phyloP scores from a whole-genome alignment of 1,140 invertebrate species.

The Brachionus asplanchnoidis region DNA sequence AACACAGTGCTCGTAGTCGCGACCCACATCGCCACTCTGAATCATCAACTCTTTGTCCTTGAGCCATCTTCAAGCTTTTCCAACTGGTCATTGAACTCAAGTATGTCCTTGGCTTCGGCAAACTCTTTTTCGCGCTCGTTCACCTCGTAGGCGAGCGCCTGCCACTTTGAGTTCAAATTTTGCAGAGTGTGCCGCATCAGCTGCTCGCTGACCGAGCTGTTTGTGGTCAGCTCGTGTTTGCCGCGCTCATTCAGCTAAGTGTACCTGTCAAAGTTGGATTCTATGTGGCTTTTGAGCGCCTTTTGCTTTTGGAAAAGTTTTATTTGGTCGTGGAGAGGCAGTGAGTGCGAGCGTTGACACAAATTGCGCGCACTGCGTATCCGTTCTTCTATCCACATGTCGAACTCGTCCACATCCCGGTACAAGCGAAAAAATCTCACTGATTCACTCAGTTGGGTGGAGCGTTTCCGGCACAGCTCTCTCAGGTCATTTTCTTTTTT shows the following conservation, averaged over 20 bases:
- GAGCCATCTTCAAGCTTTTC: conserved; percentile 99
- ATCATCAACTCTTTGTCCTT: conserved; percentile 97
- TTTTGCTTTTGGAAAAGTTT: conserved; percentile 38
- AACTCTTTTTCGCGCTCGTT: conserved; percentile 72
- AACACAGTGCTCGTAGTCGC: conserved; percentile 96
- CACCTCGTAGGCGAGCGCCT: background rate
- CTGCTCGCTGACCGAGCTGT: background rate
- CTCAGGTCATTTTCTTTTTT: conserved; percentile 25
- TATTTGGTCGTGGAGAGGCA: background rate
- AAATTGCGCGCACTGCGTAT: background rate
- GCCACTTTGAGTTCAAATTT: conserved; percentile 27
- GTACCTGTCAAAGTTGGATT: background rate
- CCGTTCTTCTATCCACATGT: conserved; percentile 20
- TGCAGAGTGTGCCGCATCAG: background rate
- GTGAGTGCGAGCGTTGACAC: background rate
- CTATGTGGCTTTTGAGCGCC: background rate
- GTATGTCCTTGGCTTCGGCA: conserved; percentile 91
- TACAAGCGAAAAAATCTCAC: background rate
- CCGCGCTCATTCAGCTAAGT: background rate
- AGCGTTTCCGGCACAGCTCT: background rate
- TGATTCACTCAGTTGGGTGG: background rate
- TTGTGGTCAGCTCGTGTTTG: background rate
- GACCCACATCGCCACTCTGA: conserved; percentile 84
- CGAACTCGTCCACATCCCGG: conserved; percentile 15
- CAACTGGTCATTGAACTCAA: conserved; percentile 92